phyloP scores from a whole-genome alignment of 2,888 invertebrate species.

The Eupithecia tripunctaria region DNA sequence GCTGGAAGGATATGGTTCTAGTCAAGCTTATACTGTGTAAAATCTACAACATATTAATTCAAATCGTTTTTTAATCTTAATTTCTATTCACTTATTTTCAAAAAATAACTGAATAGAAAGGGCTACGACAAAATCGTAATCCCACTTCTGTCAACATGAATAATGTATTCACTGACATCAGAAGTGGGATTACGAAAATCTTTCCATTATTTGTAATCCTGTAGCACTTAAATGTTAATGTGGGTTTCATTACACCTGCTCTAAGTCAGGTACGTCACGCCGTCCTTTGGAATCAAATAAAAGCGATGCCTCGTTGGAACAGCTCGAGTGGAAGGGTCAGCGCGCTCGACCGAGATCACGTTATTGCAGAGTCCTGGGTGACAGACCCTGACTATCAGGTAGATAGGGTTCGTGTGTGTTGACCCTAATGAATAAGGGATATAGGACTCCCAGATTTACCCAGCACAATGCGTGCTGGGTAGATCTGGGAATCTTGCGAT shows the following conservation, averaged over 20 bases:
- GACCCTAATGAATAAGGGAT: slow-evolving; percentile 9
- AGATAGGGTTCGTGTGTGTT: background rate
- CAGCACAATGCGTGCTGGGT: no score
- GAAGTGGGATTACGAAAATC: slow-evolving; percentile 19
- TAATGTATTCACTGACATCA: slow-evolving; percentile 13
- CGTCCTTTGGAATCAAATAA: slow-evolving; percentile 31
- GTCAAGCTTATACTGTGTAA: background rate
- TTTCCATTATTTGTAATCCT: slow-evolving; percentile 26
- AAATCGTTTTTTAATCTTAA: no score
- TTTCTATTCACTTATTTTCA: no score
- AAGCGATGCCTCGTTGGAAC: slow-evolving; percentile 23
- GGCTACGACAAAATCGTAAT: background rate
- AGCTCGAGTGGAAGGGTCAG: slow-evolving; percentile 29
- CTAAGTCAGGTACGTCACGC: slow-evolving; percentile 18
- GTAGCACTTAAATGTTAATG: slow-evolving; percentile 30
- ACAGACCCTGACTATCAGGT: background rate
- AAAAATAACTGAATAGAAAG: no score
- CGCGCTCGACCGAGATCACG: slow-evolving; percentile 17
- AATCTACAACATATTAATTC: background rate
- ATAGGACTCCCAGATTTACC: no score
- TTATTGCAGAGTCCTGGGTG: slow-evolving; percentile 15
- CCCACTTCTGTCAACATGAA: slow-evolving; percentile 14
- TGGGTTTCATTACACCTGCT: slow-evolving; percentile 38
- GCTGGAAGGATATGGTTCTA: background rate
- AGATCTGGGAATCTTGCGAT: no score